Percentiles rank a stretch among this genome's conserved stretches.
Conservation (phyloP, 2,888 invertebrate species). For the Hydroisotoma schaefferi region DNA sequence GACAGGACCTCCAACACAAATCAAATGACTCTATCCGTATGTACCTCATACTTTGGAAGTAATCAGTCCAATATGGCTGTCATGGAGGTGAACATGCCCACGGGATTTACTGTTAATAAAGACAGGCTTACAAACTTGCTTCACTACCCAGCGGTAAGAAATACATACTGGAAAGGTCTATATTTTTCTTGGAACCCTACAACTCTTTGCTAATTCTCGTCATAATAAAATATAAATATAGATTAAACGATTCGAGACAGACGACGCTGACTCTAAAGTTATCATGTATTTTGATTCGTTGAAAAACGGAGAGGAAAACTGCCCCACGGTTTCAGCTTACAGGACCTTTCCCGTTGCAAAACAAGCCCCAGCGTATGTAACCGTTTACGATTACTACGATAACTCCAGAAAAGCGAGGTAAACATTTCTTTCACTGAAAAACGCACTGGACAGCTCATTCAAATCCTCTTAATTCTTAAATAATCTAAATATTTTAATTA, state of each 20-base stretch:
- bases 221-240: constrained; percentile 7
- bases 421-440: not conserved
- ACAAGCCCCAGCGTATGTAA: constrained; percentile 79
- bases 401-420: constrained; percentile 53
- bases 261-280: constrained; percentile 51
- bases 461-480: not conserved
- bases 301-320: constrained; percentile 61
- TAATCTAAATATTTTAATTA: not conserved
- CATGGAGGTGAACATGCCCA: constrained; percentile 82
- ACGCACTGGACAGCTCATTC: not conserved
- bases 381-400: constrained; percentile 87
- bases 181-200: too few relatives aligned
- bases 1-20: constrained; percentile 73
- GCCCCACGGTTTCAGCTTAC: constrained; percentile 78
- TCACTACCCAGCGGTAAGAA: constrained; percentile 42
- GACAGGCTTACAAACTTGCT: constrained; percentile 50
- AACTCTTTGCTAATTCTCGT: not conserved
- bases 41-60: constrained; percentile 54
- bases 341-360: constrained; percentile 78
- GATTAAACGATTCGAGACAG: constrained; percentile 46
- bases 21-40: constrained; percentile 75
- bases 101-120: constrained; percentile 81
- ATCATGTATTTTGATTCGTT: constrained; percentile 66
- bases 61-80: constrained; percentile 84
- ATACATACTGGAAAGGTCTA: too few relatives aligned